Base-by-base conservation (phyloP, 1,140 invertebrate genomes). In the Bathynomus jamesi region DNA sequence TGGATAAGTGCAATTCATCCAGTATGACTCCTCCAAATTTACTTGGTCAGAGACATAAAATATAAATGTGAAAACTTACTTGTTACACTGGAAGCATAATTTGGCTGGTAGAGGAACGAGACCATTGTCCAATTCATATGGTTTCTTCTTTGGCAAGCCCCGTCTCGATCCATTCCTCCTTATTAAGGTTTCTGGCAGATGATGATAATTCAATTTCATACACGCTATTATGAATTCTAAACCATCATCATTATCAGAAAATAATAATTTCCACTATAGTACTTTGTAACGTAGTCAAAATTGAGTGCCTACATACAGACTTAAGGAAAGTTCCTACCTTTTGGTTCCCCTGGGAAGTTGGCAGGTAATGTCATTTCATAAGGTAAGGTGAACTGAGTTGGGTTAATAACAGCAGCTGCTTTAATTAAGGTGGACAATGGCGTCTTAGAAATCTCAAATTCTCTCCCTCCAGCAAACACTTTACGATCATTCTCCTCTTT, bases 381-480 rank as follows among this genome's bases (percentile, higher is more conserved):
- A 0, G 93, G 92, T 70, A 96, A 81, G 79, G 92, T 89, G 83
- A 95, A 96, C 82, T 96, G 91, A 77, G 87, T 87, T 4, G 94
- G 93, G 84, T 96, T 96, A 81, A 92, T 86, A 68, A 90, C 81
- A 71, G 87, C 88, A 0, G 93, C 93, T 13, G 91, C 92, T 78
- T 90, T 85, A 61, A 92, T 89, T 10, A 96, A 81, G 27, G 90
- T 84, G 76, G 91, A 87, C 78, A 96, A 84, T 78, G 82, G 85
- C 67, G 73, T 71, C 29, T 71, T 72, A 17, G 71, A 77, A 28
- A 75, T 40, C 60, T 70, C 65, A 67, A 75, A 71, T 65, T 77
- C 75, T 30, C 67, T 40, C 28, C 67, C 72, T 27, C 69, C 69
- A n/a, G 69, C 31, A 61, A 66, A 71, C 61, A 71, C 70, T 61